Conservation (phyloP, 2,888 invertebrate species). For the Rhorus exstirpatorius region DNA sequence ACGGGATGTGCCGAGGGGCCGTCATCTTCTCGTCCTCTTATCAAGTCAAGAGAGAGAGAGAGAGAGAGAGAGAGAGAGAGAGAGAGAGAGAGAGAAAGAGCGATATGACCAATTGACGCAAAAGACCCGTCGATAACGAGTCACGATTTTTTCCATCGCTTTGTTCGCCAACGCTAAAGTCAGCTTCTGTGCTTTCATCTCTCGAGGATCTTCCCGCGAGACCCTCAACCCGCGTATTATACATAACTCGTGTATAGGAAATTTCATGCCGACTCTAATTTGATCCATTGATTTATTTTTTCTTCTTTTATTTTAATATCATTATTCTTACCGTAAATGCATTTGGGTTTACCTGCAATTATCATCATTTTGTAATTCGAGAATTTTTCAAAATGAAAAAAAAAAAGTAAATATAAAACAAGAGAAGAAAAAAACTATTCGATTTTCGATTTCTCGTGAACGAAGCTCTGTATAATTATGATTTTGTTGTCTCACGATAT, state of each 20-base stretch:
- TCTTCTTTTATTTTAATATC: no score
- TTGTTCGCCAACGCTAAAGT: constrained; percentile 21
- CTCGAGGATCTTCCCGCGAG: constrained; percentile 15
- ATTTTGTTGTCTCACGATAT: no score
- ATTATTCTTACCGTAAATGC: not conserved
- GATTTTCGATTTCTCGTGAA: no score
- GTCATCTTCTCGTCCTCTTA: constrained; percentile 28
- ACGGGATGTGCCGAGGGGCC: constrained; percentile 16
- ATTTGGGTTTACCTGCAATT: no score
- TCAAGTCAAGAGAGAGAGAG: constrained; percentile 20
- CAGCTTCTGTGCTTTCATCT: constrained; percentile 31
- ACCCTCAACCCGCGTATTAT: constrained; percentile 1
- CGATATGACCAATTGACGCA: constrained; percentile 63
- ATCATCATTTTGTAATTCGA: no score
- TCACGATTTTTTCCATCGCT: constrained; percentile 29
- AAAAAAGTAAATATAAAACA: no score
- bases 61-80: constrained; percentile 6
- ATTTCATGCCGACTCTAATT: not conserved
- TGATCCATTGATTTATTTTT: no score
- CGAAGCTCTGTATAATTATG: no score
- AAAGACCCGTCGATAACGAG: constrained; percentile 58
- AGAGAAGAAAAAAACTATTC: no score
- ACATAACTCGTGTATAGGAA: not conserved
- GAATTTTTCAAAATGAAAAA: no score
- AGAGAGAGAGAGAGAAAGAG: not conserved